phyloP scores from a whole-genome alignment of 2,888 invertebrate genomes.

The Hedya salicella region DNA sequence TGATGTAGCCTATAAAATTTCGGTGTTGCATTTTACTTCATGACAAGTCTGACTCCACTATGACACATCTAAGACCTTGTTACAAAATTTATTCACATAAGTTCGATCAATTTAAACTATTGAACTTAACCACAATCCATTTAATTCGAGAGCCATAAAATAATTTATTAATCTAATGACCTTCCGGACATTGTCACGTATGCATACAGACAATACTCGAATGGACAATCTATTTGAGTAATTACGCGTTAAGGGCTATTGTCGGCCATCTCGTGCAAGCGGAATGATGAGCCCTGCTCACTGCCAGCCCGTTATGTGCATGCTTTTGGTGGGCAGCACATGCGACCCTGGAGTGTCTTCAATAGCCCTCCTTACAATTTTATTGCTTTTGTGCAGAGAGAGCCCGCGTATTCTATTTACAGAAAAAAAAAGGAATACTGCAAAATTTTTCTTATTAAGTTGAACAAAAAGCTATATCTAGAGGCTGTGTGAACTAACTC shows the following conservation, averaged over 20 bases:
- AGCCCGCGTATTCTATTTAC: constrained; percentile 26
- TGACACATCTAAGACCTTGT: background rate
- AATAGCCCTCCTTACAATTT: constrained; percentile 66
- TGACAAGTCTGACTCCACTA: background rate
- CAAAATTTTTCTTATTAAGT: constrained; percentile 12
- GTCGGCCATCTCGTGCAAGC: constrained; percentile 82
- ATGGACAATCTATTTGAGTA: constrained; percentile 85
- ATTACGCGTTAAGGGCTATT: constrained; percentile 84
- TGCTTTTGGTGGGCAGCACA: constrained; percentile 66
- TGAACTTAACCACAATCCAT: constrained; percentile 16
- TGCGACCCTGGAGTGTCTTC: constrained; percentile 67
- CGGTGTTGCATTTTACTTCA: no score
- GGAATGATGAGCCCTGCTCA: constrained; percentile 82
- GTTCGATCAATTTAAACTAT: background rate
- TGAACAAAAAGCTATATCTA: constrained; percentile 22
- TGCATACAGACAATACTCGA: constrained; percentile 79
- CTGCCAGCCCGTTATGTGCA: constrained; percentile 75
- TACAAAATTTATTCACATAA: background rate
- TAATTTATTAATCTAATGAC: constrained; percentile 40
- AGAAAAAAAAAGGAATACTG: constrained; percentile 21
- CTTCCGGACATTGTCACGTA: constrained; percentile 63
- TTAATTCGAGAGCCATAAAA: constrained; percentile 29
- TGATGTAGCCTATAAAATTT: no score
- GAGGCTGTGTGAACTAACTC: constrained; percentile 27
- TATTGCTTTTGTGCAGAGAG: constrained; percentile 56